Conservation (phyloP, 2,888 invertebrate genomes). For the Hanleya hanleyi region DNA sequence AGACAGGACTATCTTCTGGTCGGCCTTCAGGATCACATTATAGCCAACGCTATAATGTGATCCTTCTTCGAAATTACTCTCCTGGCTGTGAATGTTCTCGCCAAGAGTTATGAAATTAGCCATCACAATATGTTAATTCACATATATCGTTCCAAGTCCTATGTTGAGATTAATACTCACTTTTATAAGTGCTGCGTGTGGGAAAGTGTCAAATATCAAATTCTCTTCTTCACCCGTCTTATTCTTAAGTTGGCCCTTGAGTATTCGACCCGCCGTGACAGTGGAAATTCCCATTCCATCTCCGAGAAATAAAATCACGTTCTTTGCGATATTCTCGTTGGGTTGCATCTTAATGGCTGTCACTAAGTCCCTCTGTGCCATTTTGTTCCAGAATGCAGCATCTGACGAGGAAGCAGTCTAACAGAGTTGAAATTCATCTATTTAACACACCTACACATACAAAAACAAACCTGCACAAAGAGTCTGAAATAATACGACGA, state of each 20-base stretch:
- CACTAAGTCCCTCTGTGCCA: constrained; percentile 17
- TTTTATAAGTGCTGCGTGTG: constrained; percentile 88
- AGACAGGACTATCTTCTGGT: too few relatives aligned
- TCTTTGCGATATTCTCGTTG: constrained; percentile 78
- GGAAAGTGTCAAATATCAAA: constrained; percentile 87
- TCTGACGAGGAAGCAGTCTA: neutral
- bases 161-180: too few relatives aligned
- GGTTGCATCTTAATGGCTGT: neutral
- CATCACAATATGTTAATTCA: too few relatives aligned
- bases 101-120: too few relatives aligned
- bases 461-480: too few relatives aligned
- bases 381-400: constrained; percentile 10
- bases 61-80: too few relatives aligned
- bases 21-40: too few relatives aligned
- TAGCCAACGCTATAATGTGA: too few relatives aligned
- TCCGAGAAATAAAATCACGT: constrained; percentile 87
- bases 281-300: constrained; percentile 93
- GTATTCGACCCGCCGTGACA: constrained; percentile 82
- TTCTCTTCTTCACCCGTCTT: constrained; percentile 81
- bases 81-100: too few relatives aligned
- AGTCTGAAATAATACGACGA: too few relatives aligned
- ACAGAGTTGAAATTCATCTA: neutral
- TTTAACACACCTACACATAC: too few relatives aligned
- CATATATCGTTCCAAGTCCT: too few relatives aligned
- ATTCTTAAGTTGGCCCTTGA: constrained; percentile 79